Percentiles rank a stretch among this genome's conserved stretches.
Evolutionary conservation across 2,113 vertebrate species (phyloP).

Genomic region (Panthera tigris): DNA sequence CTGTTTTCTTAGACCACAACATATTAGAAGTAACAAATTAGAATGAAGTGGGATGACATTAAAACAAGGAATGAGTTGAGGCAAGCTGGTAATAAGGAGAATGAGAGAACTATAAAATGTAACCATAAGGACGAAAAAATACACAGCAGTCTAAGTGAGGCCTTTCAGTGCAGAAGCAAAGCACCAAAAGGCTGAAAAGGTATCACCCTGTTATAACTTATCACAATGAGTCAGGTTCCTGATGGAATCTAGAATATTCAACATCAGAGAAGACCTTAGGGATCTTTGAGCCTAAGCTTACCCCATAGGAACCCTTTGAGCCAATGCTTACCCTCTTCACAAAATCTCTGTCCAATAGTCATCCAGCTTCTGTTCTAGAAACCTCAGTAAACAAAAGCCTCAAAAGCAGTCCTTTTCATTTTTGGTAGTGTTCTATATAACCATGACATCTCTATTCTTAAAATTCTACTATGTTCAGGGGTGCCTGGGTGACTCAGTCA

Average conservation of each 20-base stretch:
- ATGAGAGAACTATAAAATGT: background rate
- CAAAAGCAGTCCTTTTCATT: background rate
- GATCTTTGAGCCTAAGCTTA: background rate
- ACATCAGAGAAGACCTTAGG: background rate
- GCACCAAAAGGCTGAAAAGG: background rate
- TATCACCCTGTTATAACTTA: background rate
- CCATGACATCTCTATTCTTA: background rate
- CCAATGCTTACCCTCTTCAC: background rate
- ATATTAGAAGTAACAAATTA: background rate
- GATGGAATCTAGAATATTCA: background rate
- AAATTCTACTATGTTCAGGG: background rate
- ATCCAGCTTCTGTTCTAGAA: background rate
- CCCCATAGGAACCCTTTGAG: background rate
- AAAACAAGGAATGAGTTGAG: background rate
- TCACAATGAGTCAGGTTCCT: background rate
- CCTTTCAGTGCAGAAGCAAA: background rate
- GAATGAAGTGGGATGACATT: background rate
- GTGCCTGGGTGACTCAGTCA: too few species aligned
- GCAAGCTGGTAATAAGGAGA: background rate
- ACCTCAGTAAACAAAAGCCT: slow-evolving; percentile 6
- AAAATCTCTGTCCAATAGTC: background rate
- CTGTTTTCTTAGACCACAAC: background rate
- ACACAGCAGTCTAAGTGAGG: background rate
- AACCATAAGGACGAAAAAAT: background rate
- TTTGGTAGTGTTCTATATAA: background rate